Evolutionary conservation across 1,140 invertebrate species (phyloP).

Genomic region (Lordiphosa collinella): DNA sequence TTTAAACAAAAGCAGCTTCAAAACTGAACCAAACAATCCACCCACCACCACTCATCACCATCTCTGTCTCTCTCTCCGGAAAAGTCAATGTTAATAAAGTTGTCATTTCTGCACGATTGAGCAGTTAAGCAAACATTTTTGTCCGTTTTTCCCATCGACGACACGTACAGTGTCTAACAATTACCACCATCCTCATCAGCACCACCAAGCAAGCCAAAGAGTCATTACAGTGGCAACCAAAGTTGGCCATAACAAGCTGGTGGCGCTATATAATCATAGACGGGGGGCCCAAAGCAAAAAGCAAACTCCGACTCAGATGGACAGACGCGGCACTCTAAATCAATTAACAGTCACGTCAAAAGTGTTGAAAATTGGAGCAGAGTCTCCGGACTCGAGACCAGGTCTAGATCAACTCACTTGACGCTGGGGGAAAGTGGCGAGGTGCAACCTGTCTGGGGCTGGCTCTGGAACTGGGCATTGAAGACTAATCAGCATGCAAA

Average conservation of each 20-base stretch:
- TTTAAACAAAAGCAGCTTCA: too few relatives aligned
- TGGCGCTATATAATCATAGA: slow-evolving; percentile 75
- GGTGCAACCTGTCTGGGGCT: slow-evolving; percentile 54
- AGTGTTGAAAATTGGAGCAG: slow-evolving; percentile 74
- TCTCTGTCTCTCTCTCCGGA: slow-evolving; percentile 5
- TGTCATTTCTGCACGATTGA: slow-evolving; percentile 71
- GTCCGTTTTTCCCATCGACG: slow-evolving; percentile 33
- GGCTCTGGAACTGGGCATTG: slow-evolving; percentile 30
- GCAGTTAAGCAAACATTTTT: slow-evolving; percentile 62
- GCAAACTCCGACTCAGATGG: slow-evolving; percentile 16
- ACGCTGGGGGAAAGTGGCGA: slow-evolving; percentile 30
- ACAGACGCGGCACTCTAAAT: slow-evolving; percentile 62
- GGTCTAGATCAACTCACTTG: slow-evolving; percentile 2
- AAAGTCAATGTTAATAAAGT: slow-evolving; percentile 59
- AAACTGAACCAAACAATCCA: background rate
- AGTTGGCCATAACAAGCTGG: slow-evolving; percentile 70
- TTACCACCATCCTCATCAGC: slow-evolving; percentile 37
- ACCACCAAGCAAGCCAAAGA: slow-evolving; percentile 29
- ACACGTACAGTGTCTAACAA: slow-evolving; percentile 53
- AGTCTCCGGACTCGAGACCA: background rate
- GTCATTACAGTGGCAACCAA: slow-evolving; percentile 69
- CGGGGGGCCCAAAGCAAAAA: slow-evolving; percentile 14
- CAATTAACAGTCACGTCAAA: slow-evolving; percentile 76
- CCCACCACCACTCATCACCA: background rate
- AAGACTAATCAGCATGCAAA: slow-evolving; percentile 78